phyloP scores from a whole-genome alignment of 1,140 invertebrate genomes.

The Drosophila sucinea region DNA sequence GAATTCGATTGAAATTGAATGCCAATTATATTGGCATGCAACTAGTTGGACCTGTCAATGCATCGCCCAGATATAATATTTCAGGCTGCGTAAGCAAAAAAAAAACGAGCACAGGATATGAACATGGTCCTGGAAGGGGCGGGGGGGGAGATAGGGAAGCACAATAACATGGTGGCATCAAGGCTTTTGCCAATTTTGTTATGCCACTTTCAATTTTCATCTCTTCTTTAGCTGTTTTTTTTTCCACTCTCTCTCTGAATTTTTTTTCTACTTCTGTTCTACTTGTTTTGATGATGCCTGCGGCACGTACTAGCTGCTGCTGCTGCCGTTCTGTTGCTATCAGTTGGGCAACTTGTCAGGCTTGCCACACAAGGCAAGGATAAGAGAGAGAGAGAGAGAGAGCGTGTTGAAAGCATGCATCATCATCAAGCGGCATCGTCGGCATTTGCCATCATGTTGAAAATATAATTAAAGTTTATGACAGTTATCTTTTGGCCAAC shows the following conservation, averaged over 20 bases:
- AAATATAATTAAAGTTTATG: constrained; percentile 82
- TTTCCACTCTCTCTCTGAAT: constrained; percentile 14
- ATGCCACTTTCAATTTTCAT: constrained; percentile 28
- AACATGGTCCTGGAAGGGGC: background rate
- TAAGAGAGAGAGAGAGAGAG: constrained; percentile 10
- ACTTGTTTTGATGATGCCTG: constrained; percentile 39
- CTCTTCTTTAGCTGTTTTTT: constrained; percentile 30
- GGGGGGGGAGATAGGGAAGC: background rate
- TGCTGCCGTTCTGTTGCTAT: constrained; percentile 14
- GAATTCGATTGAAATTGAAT: constrained; percentile 70
- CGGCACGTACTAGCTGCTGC: constrained; percentile 56
- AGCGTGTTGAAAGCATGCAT: constrained; percentile 37
- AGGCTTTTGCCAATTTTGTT: constrained; percentile 24
- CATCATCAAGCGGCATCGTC: constrained; percentile 37
- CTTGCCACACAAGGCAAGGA: constrained; percentile 12
- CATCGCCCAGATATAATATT: constrained; percentile 64
- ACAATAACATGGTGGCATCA: constrained; percentile 22
- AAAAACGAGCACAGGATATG: background rate
- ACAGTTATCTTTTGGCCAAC: constrained; percentile 72
- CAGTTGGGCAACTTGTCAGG: constrained; percentile 40
- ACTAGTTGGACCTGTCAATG: constrained; percentile 72
- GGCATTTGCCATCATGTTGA: constrained; percentile 52
- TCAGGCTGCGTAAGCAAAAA: constrained; percentile 50
- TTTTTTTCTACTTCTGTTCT: constrained; percentile 20
- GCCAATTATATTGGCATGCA: constrained; percentile 70